Conservation (phyloP, 2,113 vertebrate species). For the Python bivittatus region DNA sequence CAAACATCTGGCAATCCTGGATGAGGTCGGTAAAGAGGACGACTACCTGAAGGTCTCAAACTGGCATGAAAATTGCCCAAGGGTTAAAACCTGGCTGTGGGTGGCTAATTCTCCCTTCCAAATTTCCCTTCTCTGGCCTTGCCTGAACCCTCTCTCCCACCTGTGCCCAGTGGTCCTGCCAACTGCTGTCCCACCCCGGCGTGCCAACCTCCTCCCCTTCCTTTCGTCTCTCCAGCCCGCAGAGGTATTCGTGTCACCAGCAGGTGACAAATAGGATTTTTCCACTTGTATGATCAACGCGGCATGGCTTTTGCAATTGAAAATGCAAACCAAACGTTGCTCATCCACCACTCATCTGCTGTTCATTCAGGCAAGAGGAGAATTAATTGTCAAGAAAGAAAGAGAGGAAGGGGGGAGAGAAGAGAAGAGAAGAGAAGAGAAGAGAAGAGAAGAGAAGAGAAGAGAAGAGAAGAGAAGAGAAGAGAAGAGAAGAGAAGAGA, state of each 20-base stretch:
- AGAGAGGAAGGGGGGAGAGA: too few species aligned
- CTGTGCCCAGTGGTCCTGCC: background rate
- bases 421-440: too few species aligned
- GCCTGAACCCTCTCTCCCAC: background rate
- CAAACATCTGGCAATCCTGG: background rate
- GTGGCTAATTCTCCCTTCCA: background rate
- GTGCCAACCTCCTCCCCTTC: background rate
- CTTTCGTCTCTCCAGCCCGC: background rate
- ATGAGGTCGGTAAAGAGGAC: background rate
- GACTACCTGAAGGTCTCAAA: background rate
- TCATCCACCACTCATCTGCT: background rate
- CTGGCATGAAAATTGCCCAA: background rate
- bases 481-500: too few species aligned
- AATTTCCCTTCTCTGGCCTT: background rate
- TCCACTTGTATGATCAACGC: background rate
- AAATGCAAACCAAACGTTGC: background rate
- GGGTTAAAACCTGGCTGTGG: background rate
- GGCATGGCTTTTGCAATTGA: background rate
- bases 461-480: too few species aligned
- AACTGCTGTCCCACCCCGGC: background rate
- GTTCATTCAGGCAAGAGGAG: background rate
- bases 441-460: too few species aligned
- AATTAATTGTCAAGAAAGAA: background rate
- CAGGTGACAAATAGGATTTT: background rate
- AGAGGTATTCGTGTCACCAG: background rate